Base-by-base conservation (phyloP, 2,113 vertebrate genomes). In the Pimephales promelas region DNA sequence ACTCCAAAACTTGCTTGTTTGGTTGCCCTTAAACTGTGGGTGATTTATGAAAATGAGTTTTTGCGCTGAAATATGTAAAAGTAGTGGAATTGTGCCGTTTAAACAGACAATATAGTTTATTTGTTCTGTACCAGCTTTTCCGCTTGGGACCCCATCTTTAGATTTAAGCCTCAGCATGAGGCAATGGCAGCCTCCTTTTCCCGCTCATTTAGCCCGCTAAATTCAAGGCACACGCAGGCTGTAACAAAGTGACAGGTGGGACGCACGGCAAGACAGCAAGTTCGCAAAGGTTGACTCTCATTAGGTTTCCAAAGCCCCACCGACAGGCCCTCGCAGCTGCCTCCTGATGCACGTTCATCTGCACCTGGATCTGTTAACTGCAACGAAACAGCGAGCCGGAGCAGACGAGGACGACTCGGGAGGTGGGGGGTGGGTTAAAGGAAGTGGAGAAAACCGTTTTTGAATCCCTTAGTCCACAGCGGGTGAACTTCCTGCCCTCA, bases 211-310 rank as follows among this genome's bases (percentile, higher is more conserved):
- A 95, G 93, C 93, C 88, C 91, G 93, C 94, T 93, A 93, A 94
- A 95, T 95, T 95, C 94, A 86, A 94, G 93, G 93, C 95, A 95
- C 94, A 96, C 83, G 90, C 93, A 84, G 94, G 90, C 94, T 93
- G 93, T 95, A 95, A 95, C 95, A 93, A 95, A 93, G 94, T 95
- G 95, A 95, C 96, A 95, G 95, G 95, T 96, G 95, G 95, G 94
- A 93, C 61, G 92, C 95, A 91, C 95, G n/a, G 84, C 94, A 94
- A 95, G 95, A 95, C 94, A 95, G 94, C 95, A 93, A 91, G 91
- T 92, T 93, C 89, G 85, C 91, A 94, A 95, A 96, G 95, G 95
- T 95, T 95, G 95, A 95, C 95, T 95, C 95, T 96, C 95, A 95
- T 96, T 96, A 96, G 94, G 95, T 93, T 93, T 89, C 86, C 83